Base-by-base conservation (phyloP, 2,113 vertebrate species). In the Machaerirhynchus nigripectus region DNA sequence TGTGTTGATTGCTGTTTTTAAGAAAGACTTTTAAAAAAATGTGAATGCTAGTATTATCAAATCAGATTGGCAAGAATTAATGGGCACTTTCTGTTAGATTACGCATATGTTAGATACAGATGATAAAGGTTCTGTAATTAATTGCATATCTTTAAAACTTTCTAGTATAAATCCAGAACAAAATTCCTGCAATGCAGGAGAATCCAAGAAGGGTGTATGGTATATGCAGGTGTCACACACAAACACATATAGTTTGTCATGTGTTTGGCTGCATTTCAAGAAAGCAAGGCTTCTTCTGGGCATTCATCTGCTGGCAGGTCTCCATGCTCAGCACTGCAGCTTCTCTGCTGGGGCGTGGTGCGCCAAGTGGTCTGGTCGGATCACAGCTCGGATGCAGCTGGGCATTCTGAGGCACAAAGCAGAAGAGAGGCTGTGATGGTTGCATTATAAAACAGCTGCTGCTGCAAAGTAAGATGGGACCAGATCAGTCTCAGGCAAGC, bases 241-340 rank as follows among this genome's bases (percentile, higher is more conserved):
- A 0, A 24, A 10, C 26, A 8, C 0, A 0, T 27, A 4, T 3
- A 7, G 13, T 39, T 65, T 57, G 5, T 75, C 14, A 0, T 35
- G 21, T 30, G 28, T 92, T 61, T 85, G 65, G 42, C 52, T 63
- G 28, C 55, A 3, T 83, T 75, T 82, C 50, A 59, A 7, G n/a
- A 16, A 49, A 14, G 30, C 5, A 7, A 40, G 7, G 56, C 39
- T 67, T 55, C 28, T 49, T 1, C 35, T 35, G 57, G 37, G 31
- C 53, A 70, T 9, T 57, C 19, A 4, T 3, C 2, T 24, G 4
- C 20, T 17, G 42, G 27, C 53, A 63, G 78, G 9, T 39, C 20
- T 60, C 22, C 2, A 0, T 7, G 59, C 49, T 47, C 40, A 28
- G 60, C 79, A 0, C 31, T 21, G 65, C 89, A 40, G 56, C 75